Base-by-base conservation (phyloP, 2,797 vertebrate genomes). In the Anabas testudineus region DNA sequence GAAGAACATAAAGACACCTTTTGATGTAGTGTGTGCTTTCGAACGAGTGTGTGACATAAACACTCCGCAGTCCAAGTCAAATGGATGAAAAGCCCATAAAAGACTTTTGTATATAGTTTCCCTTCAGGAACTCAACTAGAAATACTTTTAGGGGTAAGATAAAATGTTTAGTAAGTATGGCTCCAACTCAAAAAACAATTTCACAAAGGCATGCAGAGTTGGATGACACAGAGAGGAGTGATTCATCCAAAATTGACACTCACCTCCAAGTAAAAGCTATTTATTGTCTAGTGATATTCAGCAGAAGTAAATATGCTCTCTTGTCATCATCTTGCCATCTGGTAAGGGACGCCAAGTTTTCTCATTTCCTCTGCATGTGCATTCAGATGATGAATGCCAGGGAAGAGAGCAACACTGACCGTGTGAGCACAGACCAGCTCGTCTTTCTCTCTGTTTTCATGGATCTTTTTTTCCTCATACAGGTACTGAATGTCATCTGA, bases 291-390 rank as follows among this genome's bases (percentile, higher is more conserved):
- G 53, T 73, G 67, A 82, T 80, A 78, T 77, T 82, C 71, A 81
- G 66, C 55, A 26, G 43, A 71, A 62, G 68, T 62, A 88, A 87
- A 87, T 85, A 48, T 72, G 81, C 61, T 83, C 65, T 74, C 70
- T 80, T 85, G 72, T 90, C 69, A 82, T 84, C 64, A 78, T 81
- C 61, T 80, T 89, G 76, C 88, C 82, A 84, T 84, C 71, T 78
- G 57, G 74, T 82, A 74, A 82, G 60, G 57, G 73, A 42, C n/a
- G 36, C 59, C 39, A 68, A 78, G 54, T 83, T 77, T 75, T 87
- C 72, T 88, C 56, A 81, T 82, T 88, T 78, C 76, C 60, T 75
- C 58, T 61, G 28, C 63, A 55, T 76, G 62, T 83, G 67, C 43
- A 67, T 81, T 80, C 28, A 87, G 83, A 86, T 71, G 42, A 69